Evolutionary conservation across 2,888 invertebrate genomes (phyloP), one percentile per base, ranked within the genome.

Genomic region (Lepidochitona cinerea): DNA sequence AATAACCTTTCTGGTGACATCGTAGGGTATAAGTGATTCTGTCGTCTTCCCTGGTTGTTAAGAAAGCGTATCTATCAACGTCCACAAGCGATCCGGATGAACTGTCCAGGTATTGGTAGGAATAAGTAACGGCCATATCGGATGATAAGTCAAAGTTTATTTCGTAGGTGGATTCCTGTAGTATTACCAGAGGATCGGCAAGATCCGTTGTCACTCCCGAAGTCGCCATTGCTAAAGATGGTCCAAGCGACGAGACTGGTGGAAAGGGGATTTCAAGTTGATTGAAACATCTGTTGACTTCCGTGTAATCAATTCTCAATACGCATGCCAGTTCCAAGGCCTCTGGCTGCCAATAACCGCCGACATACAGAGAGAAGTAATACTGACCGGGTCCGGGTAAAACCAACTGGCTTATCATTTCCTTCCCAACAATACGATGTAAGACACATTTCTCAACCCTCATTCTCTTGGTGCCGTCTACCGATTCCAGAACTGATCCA

Each of bases 371-470:
- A 74, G 92, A 91, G 70, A 92, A 88, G 77, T 88, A 89, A 79
- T 90, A 92, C 68, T 85, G 79, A 6, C 91, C 91, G 6, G 89
- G 85, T 70, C 87, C 84, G 0, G 92, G 91, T 0, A 92, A 90
- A 1, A 91, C 87, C 4, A 86, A 84, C 75, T 92, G 91, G 52
- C 88, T 85, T 37, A 87, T 86, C 65, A 85, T 86, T 68, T 87
- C 83, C 4, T 85, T 29, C 23, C 29, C 85, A 2, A 87, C 82
- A 53, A 84, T 86, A 49, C 88, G 78, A 12, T 88, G 75, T 80
- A 89, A 78, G 1, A 85, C 83, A 5, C 87, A 78, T 0, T 88
- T 87, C 36, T 85, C 84, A 14, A 89, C 75, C 0, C 81, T 73
- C 29, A 79, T 82, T 14, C 23, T 23, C 26, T 85, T 71, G 23